Evolutionary conservation across 2,797 vertebrate genomes (phyloP).

Genomic region (Centropyge bicolor): DNA sequence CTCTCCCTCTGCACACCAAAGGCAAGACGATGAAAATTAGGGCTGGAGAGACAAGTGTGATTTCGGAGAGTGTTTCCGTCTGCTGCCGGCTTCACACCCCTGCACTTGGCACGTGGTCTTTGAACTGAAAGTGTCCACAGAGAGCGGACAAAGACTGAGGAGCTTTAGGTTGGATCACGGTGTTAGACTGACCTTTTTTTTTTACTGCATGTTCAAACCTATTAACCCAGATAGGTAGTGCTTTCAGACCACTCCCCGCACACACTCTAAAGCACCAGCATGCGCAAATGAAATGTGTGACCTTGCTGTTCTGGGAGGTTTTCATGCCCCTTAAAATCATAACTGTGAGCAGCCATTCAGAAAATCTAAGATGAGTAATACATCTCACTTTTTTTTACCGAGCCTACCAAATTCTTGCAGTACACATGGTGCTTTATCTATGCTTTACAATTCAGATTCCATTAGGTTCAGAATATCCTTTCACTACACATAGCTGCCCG

Average conservation of each 20-base stretch:
- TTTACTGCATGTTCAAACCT: conserved; percentile 18
- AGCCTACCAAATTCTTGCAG: conserved; percentile 1
- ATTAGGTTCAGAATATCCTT: conserved; percentile 16
- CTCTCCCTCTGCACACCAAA: conserved; percentile 37
- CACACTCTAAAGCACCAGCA: conserved; percentile 3
- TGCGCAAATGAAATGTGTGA: conserved; percentile 3
- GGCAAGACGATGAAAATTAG: conserved; percentile 20
- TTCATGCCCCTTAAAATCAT: background rate
- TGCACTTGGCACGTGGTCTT: conserved; percentile 46
- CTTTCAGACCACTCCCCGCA: conserved; percentile 5
- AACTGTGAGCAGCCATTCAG: background rate
- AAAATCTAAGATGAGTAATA: background rate
- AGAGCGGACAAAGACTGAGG: background rate
- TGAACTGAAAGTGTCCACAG: conserved; percentile 12
- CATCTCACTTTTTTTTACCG: background rate
- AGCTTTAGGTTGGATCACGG: conserved; percentile 7
- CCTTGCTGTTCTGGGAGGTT: conserved; percentile 12
- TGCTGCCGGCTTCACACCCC: conserved; percentile 47
- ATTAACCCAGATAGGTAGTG: background rate
- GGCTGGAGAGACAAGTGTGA: conserved; percentile 12
- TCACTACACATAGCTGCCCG: background rate
- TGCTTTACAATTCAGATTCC: conserved; percentile 11
- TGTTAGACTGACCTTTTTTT: conserved; percentile 22
- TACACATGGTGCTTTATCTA: background rate
- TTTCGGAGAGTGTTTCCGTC: conserved; percentile 19